These are phyloP conservation scores for Hydrotaea cyrtoneurina DNA, from an alignment of 2,888 invertebrate species.

Conservation along the genomic window DNA sequence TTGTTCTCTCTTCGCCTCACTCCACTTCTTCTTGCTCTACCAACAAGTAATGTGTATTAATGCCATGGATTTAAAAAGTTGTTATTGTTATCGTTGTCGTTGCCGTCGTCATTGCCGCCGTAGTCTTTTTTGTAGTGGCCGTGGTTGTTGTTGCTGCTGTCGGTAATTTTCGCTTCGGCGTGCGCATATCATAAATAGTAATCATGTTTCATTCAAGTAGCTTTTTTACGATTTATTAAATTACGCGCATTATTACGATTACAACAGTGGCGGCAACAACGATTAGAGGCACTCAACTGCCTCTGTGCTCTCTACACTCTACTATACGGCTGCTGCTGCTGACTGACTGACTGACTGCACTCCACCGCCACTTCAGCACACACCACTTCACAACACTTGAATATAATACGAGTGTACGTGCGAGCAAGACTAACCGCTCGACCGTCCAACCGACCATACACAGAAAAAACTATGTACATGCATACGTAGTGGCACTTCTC, in stretches of 20 bases:
- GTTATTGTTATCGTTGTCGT: slow-evolving; percentile 28
- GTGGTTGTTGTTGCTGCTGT: slow-evolving; percentile 54
- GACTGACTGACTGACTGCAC: slow-evolving; percentile 16
- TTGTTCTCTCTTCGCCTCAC: background rate
- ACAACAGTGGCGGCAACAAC: slow-evolving; percentile 69
- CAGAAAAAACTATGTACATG: background rate
- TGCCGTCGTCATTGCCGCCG: slow-evolving; percentile 47
- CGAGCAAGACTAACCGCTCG: background rate
- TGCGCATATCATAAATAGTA: slow-evolving; percentile 71
- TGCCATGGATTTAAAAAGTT: slow-evolving; percentile 29
- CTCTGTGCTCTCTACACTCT: slow-evolving; percentile 33
- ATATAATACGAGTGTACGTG: slow-evolving; percentile 26
- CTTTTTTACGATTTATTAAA: slow-evolving; percentile 72
- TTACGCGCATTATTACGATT: slow-evolving; percentile 71
- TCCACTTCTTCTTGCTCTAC: too few relatives aligned
- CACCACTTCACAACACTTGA: slow-evolving; percentile 19
- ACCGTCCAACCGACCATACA: too few relatives aligned
- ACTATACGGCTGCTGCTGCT: background rate
- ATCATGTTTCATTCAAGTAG: slow-evolving; percentile 72
- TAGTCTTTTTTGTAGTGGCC: slow-evolving; percentile 42
- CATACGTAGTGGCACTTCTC: slow-evolving; percentile 23
- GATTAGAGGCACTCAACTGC: slow-evolving; percentile 68
- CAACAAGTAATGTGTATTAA: slow-evolving; percentile 24
- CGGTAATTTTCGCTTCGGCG: slow-evolving; percentile 67
- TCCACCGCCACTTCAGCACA: background rate